Percentiles rank a stretch among this genome's conserved stretches.
phyloP scores from a whole-genome alignment of 2,888 invertebrate genomes.

The Xestoiulus laeticollis region DNA sequence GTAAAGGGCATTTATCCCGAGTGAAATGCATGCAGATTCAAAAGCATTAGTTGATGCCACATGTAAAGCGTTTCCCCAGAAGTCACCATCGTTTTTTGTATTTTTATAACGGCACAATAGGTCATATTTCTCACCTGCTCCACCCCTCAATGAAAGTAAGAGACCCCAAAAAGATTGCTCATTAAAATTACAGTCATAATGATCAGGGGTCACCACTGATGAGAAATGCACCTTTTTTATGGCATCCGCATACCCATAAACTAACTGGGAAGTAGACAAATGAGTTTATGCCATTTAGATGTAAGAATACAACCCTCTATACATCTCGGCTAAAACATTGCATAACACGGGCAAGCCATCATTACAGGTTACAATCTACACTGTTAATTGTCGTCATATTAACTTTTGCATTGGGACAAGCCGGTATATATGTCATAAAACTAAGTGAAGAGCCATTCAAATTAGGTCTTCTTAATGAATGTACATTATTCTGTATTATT shows the following conservation, averaged over 20 bases:
- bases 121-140: constrained; percentile 12
- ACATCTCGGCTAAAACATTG: background rate
- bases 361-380: background rate
- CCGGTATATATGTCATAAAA: background rate
- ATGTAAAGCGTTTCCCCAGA: background rate
- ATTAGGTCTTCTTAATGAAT: background rate
- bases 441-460: background rate
- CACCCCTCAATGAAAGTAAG: constrained; percentile 21
- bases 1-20: background rate
- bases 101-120: background rate
- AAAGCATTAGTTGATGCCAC: background rate
- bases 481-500: background rate
- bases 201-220: constrained; percentile 13
- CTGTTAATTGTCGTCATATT: background rate
- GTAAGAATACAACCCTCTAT: background rate
- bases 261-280: constrained; percentile 8
- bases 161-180: background rate
- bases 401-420: background rate
- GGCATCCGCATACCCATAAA: background rate
- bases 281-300: background rate
- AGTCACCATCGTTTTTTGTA: background rate
- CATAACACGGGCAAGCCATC: background rate
- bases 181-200: background rate
- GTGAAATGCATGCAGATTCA: background rate
- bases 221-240: constrained; percentile 13